Evolutionary conservation across 2,888 invertebrate genomes (phyloP), one percentile per base, ranked within the genome.

Genomic region (Acronicta psi): DNA sequence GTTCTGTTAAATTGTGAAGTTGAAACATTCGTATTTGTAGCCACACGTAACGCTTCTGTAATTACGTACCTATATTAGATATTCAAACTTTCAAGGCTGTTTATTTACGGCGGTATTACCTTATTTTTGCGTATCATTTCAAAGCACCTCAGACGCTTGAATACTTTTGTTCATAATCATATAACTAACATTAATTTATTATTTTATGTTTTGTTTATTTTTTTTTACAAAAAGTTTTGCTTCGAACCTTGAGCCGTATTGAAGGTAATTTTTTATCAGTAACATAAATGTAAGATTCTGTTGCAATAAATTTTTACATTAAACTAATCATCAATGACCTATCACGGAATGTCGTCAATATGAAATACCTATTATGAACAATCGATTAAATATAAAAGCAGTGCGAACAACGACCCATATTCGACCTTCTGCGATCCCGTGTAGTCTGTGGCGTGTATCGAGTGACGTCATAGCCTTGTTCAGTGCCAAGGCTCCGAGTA

Each of bases 401-500:
- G 60, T 51, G 50, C 75, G 77, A 75, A 57, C 77, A 62, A 66
- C 77, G 77, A 77, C 73, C 73, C 77, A 69, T 68, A 67, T 62
- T 69, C 65, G 77, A 74, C 74, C 73, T 75, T 77, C 75, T 80
- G 83, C 70, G 55, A 55, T 60, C 70, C 69, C 69, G 60, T 75
- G 67, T 73, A 75, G 68, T 70, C 73, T 79, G 82, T 75, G 75
- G 75, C 71, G 63, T 69, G 59, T 73, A 62, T 59, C 59, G 56
- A 46, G 51, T 88, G 88, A 89, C 89, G 89, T 89, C 89, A 88
- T 78, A 61, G 56, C 74, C 72, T 55, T 80, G 83, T 78, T 86
- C 89, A 90, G 83, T 89, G 90, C 90, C 90, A 90, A 89, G 90
- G 90, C 84, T 85, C 74, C 77, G 73, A 63, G 70, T 75, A 80